Conservation (phyloP, 2,888 invertebrate species). For the Noctua pronuba region DNA sequence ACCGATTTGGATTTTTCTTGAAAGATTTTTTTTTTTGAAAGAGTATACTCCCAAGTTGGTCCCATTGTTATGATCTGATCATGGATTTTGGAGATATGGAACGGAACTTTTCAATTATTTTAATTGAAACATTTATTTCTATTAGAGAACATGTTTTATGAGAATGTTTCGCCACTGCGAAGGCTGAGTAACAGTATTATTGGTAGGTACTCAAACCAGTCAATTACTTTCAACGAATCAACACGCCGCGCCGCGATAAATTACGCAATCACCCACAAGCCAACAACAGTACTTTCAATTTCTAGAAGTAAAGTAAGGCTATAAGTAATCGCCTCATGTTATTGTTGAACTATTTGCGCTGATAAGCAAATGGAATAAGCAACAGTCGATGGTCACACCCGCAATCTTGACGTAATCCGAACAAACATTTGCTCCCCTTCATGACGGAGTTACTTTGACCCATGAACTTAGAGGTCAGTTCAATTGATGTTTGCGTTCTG, state of each 20-base stretch:
- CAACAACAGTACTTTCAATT: constrained; percentile 34
- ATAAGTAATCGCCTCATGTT: constrained; percentile 15
- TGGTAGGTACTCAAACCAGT: background rate
- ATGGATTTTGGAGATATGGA: too few relatives aligned
- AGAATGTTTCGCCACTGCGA: background rate
- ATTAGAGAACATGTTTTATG: too few relatives aligned
- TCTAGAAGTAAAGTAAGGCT: constrained; percentile 19
- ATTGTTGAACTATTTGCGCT: constrained; percentile 36
- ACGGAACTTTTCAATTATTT: too few relatives aligned
- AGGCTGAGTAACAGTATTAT: background rate
- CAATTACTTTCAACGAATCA: background rate
- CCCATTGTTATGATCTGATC: too few relatives aligned
- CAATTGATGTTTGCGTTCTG: constrained; percentile 42
- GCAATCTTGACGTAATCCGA: constrained; percentile 64
- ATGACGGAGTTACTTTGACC: constrained; percentile 57
- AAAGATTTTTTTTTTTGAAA: too few relatives aligned
- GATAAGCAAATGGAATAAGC: constrained; percentile 41
- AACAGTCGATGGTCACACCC: constrained; percentile 55
- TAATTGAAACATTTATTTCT: background rate
- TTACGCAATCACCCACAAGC: constrained; percentile 20
- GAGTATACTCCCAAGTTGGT: too few relatives aligned
- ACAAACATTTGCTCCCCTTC: constrained; percentile 63
- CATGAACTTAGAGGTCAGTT: constrained; percentile 48
- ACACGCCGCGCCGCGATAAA: constrained; percentile 5
- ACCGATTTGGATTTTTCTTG: too few relatives aligned